These are phyloP conservation scores for Endotricha flammealis DNA, from an alignment of 2,888 invertebrate species.

Conservation along the genomic window DNA sequence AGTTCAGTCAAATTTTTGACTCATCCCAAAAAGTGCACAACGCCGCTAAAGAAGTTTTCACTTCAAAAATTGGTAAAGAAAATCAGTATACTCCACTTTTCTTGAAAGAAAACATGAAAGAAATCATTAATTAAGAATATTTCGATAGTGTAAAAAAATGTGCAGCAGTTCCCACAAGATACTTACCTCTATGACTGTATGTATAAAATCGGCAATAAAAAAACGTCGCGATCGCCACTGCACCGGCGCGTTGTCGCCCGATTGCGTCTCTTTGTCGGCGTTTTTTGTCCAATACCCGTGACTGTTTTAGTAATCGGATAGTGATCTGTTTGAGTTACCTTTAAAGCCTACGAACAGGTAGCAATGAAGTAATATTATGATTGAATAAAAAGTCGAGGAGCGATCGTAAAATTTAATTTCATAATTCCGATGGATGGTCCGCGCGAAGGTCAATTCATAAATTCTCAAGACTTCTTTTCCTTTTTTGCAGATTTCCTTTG, in stretches of 20 bases:
- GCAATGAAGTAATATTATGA: constrained; percentile 60
- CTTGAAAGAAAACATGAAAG: no score
- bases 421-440: constrained; percentile 27
- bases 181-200: constrained; percentile 26
- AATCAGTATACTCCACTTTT: no score
- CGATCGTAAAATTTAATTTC: constrained; percentile 29
- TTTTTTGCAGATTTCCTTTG: no score
- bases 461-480: no score
- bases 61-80: no score
- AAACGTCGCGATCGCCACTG: constrained; percentile 47
- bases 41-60: no score
- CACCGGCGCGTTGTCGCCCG: constrained; percentile 41
- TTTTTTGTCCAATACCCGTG: constrained; percentile 62
- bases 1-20: no score
- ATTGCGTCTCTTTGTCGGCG: constrained; percentile 63
- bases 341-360: constrained; percentile 56
- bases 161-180: no score
- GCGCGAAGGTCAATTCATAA: constrained; percentile 1
- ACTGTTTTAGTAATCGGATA: constrained; percentile 74
- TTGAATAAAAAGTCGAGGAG: constrained; percentile 25
- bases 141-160: no score
- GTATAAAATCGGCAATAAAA: constrained; percentile 40
- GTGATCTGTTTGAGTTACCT: constrained; percentile 52
- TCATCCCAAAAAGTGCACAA: no score
- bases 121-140: no score